Conservation (phyloP, 2,113 vertebrate species). For the Rhipidura dahli region DNA sequence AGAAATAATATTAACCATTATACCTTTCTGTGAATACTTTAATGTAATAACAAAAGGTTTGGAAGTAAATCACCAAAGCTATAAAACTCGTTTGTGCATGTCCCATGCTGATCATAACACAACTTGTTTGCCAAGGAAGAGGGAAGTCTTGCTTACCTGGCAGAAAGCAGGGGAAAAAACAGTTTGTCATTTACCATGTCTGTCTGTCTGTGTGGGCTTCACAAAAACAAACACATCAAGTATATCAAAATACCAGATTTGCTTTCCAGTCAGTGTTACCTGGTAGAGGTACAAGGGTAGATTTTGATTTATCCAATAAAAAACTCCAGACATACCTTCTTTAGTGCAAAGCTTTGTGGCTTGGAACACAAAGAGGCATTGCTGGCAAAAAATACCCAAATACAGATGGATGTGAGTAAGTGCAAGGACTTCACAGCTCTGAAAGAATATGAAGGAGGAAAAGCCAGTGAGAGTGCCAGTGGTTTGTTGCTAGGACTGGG, state of each 20-base stretch:
- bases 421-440: neutral
- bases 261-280: neutral
- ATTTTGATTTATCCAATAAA: neutral
- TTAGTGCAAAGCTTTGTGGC: neutral
- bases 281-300: neutral
- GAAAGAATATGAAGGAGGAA: neutral
- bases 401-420: neutral
- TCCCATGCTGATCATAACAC: neutral
- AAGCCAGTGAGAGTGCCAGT: neutral
- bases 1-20: neutral
- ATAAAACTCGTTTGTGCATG: neutral
- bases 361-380: neutral
- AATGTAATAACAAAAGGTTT: neutral
- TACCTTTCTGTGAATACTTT: neutral
- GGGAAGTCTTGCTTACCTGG: neutral
- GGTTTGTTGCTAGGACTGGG: neutral
- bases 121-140: neutral
- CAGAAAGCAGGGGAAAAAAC: neutral
- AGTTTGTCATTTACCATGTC: neutral
- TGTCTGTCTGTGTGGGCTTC: neutral
- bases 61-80: neutral
- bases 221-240: neutral
- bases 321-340: neutral
- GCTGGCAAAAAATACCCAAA: neutral
- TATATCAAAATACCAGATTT: neutral